Conservation (phyloP, 2,113 vertebrate species). For the Grammomys dolichurus region DNA sequence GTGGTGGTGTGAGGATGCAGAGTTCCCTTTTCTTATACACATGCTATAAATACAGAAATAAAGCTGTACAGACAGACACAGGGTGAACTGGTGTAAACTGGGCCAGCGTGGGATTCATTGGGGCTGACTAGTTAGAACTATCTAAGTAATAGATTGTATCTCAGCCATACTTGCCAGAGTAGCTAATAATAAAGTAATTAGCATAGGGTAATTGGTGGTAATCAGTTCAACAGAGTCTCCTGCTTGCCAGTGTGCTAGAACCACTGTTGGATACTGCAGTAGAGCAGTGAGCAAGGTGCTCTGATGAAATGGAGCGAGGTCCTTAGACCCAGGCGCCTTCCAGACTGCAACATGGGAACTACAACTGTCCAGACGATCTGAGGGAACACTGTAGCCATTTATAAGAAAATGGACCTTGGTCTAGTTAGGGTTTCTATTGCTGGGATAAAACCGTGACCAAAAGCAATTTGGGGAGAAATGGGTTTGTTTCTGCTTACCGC, state of each 20-base stretch:
- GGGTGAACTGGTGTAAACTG: neutral
- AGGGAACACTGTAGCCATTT: constrained; percentile 24
- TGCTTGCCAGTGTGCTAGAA: neutral
- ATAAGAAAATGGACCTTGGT: neutral
- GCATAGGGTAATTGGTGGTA: neutral
- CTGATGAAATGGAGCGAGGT: neutral
- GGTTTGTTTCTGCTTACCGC: neutral
- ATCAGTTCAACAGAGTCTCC: neutral
- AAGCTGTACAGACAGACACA: neutral
- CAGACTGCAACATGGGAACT: neutral
- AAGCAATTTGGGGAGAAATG: neutral
- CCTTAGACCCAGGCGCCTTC: constrained; percentile 7
- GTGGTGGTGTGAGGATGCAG: neutral
- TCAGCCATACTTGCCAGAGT: constrained; percentile 4
- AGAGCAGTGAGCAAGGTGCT: constrained; percentile 1
- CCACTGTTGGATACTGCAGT: neutral
- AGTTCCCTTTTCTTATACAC: neutral
- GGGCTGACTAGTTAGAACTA: neutral
- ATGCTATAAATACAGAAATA: constrained; percentile 34
- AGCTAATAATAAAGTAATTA: constrained; percentile 53
- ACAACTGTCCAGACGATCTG: neutral
- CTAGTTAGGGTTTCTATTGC: neutral
- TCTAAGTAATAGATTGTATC: neutral
- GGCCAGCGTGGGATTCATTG: constrained; percentile 2
- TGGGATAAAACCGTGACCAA: neutral